A percentile compares a stretch with the other conserved stretches of the same genome.
Conservation (phyloP, 2,113 vertebrate genomes). For the Seriola quinqueradiata region DNA sequence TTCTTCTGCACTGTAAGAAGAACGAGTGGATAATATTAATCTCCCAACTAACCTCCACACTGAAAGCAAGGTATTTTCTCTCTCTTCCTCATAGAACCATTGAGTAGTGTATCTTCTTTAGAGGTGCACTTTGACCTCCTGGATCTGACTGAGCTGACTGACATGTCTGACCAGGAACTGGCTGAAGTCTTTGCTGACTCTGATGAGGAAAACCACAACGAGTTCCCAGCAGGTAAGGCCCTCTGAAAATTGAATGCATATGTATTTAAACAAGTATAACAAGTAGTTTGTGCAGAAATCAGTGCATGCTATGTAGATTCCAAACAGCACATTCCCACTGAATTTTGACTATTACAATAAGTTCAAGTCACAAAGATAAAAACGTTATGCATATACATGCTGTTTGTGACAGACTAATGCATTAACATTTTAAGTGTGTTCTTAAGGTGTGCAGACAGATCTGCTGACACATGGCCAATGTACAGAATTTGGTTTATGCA, state of each 20-base stretch:
- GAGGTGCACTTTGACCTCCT: slow-evolving; percentile 99
- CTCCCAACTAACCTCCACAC: background rate
- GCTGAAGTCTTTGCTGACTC: slow-evolving; percentile 97
- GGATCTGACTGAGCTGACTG: slow-evolving; percentile 96
- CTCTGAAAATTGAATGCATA: background rate
- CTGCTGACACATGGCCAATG: background rate
- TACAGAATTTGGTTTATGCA: background rate
- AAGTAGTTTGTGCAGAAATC: slow-evolving; percentile 1
- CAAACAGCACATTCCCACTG: background rate
- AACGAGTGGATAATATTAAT: background rate
- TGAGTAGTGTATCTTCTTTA: slow-evolving; percentile 97
- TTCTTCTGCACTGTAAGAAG: slow-evolving; percentile 9
- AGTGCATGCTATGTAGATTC: background rate
- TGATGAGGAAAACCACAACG: slow-evolving; percentile 92
- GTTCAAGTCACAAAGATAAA: too few species aligned
- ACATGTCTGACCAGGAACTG: slow-evolving; percentile 98
- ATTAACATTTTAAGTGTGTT: background rate
- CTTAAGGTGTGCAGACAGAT: background rate
- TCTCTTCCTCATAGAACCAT: slow-evolving; percentile 86
- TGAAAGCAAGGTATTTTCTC: slow-evolving; percentile 14
- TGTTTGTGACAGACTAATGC: background rate
- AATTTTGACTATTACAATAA: background rate
- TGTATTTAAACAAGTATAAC: background rate
- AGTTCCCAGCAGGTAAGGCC: slow-evolving; percentile 88
- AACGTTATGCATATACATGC: too few species aligned